Conservation (phyloP, 2,888 invertebrate genomes). For the Archips xylosteana region DNA sequence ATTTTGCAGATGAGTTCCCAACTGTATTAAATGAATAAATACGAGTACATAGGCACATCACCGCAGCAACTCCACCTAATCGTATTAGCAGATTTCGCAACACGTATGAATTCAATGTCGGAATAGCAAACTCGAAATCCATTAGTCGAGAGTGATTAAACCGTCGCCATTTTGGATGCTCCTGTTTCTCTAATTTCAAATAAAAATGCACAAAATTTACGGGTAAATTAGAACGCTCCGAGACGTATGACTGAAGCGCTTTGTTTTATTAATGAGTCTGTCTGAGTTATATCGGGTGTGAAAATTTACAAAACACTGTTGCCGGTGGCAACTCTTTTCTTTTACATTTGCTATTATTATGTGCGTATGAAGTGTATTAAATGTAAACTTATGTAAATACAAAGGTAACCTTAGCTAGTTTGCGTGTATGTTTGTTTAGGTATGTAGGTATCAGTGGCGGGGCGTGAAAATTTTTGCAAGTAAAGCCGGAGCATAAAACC, state of each 20-base stretch:
- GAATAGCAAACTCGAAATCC: conserved; percentile 15
- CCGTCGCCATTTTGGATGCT: not conserved
- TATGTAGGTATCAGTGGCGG: no score
- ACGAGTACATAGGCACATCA: not conserved
- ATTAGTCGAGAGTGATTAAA: conserved; percentile 29
- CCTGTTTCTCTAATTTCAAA: conserved; percentile 16
- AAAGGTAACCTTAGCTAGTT: no score
- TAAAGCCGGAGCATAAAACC: no score
- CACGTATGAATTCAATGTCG: conserved; percentile 4
- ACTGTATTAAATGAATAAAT: not conserved
- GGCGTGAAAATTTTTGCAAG: no score
- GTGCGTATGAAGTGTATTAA: no score
- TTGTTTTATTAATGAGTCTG: conserved; percentile 11
- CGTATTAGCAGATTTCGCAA: conserved; percentile 17
- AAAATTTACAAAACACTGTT: not conserved
- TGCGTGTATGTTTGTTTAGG: no score
- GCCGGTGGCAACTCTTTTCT: conserved; percentile 2
- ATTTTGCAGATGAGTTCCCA: not conserved
- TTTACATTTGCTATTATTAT: not conserved
- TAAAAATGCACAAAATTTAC: conserved; percentile 3
- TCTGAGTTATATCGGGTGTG: conserved; percentile 2
- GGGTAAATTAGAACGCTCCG: conserved; percentile 15
- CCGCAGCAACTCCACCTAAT: not conserved
- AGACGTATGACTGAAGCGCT: conserved; percentile 12
- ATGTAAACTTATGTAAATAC: no score